These are phyloP conservation scores for Pteropus rufus DNA, from an alignment of 2,797 vertebrate genomes.

Conservation along the genomic window DNA sequence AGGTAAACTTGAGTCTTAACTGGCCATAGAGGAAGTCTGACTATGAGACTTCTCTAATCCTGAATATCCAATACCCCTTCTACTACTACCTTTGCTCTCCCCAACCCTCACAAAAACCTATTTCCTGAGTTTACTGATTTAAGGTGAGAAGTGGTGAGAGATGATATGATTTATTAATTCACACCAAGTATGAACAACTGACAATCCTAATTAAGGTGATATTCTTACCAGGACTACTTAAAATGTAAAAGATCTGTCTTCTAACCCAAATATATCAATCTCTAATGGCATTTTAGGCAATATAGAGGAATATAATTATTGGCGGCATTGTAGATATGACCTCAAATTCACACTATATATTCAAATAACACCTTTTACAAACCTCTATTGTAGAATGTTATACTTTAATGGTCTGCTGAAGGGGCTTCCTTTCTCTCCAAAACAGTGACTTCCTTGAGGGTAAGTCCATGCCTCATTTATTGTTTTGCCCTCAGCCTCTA, in stretches of 20 bases:
- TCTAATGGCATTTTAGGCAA: background rate
- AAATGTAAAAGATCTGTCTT: background rate
- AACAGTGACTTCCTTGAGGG: constrained; percentile 14
- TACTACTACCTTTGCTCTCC: background rate
- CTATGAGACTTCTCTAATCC: background rate
- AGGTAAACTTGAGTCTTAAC: background rate
- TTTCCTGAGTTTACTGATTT: constrained; percentile 5
- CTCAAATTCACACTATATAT: background rate
- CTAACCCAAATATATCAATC: background rate
- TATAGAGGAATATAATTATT: background rate
- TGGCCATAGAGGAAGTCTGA: background rate
- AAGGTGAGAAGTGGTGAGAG: background rate
- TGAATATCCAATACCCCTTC: background rate
- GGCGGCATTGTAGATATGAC: background rate
- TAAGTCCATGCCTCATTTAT: background rate
- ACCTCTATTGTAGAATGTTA: background rate
- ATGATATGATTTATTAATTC: constrained; percentile 33
- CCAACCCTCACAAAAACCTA: background rate
- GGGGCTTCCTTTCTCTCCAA: background rate
- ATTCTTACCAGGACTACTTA: constrained; percentile 14
- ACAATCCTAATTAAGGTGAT: constrained; percentile 24
- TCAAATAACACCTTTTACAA: background rate
- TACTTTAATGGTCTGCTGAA: background rate
- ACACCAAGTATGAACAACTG: background rate
- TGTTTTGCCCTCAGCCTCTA: background rate